Percentiles rank a stretch among this genome's conserved stretches.
Conservation (phyloP, 1,140 invertebrate species). For the Spodoptera frugiperda region DNA sequence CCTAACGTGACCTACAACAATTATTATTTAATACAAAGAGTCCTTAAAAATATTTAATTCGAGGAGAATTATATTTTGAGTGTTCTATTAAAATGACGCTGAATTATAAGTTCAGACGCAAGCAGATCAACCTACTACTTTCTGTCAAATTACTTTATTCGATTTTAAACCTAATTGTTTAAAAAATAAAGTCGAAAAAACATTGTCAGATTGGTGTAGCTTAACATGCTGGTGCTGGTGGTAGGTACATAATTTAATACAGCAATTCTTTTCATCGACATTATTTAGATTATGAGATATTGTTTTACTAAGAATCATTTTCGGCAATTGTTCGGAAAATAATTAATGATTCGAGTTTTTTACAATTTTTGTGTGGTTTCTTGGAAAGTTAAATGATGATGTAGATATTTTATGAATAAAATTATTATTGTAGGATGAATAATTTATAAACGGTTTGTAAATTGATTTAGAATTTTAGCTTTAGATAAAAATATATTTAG, state of each 20-base stretch:
- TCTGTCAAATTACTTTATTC: neutral
- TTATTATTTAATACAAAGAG: constrained; percentile 25
- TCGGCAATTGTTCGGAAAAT: neutral
- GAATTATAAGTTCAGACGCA: constrained; percentile 13
- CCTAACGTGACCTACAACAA: neutral
- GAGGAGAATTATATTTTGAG: constrained; percentile 10
- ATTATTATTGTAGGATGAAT: too few species aligned
- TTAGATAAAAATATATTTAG: too few species aligned
- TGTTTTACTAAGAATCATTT: neutral
- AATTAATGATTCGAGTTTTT: too few species aligned
- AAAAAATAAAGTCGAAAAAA: too few species aligned
- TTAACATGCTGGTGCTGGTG: too few species aligned
- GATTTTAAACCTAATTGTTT: neutral
- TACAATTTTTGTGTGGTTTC: too few species aligned
- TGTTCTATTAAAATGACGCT: constrained; percentile 1
- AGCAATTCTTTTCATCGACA: constrained; percentile 23
- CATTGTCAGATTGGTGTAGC: too few species aligned
- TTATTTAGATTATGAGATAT: neutral
- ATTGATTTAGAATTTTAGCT: too few species aligned
- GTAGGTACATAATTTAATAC: constrained; percentile 21
- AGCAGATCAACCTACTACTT: too few species aligned
- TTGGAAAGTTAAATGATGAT: too few species aligned
- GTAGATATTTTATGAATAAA: too few species aligned
- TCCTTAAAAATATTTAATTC: constrained; percentile 40
- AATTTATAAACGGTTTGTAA: too few species aligned